These are phyloP conservation scores for Menura novaehollandiae DNA, from an alignment of 2,113 vertebrate genomes.

Conservation along the genomic window DNA sequence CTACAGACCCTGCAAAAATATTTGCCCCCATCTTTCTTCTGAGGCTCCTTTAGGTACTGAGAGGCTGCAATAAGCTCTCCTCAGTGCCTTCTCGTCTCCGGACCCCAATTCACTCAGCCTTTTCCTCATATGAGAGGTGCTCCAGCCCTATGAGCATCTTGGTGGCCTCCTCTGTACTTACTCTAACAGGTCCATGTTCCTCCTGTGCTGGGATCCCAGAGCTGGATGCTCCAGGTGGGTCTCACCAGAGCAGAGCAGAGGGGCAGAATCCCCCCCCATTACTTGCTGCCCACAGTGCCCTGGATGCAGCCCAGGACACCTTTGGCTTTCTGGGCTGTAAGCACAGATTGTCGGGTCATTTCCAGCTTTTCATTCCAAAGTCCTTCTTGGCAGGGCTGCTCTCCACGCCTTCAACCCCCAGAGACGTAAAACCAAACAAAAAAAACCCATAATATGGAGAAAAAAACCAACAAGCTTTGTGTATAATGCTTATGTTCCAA, in stretches of 20 bases:
- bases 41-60: background rate
- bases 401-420: background rate
- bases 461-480: background rate
- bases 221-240: background rate
- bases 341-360: background rate
- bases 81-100: background rate
- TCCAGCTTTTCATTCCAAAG: background rate
- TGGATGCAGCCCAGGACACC: background rate
- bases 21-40: background rate
- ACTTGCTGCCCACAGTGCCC: accelerated
- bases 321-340: background rate
- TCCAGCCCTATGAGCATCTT: background rate
- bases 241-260: background rate
- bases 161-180: too few relatives aligned
- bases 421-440: background rate
- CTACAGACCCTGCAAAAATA: background rate
- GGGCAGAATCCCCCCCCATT: background rate
- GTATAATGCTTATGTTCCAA: background rate
- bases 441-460: too few relatives aligned
- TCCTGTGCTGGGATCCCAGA: background rate
- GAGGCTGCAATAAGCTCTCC: background rate
- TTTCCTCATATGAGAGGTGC: background rate
- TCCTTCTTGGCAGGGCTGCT: background rate
- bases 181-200: background rate
- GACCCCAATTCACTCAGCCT: background rate